Evolutionary conservation across 2,888 invertebrate species (phyloP), one percentile per base, ranked within the genome.

Genomic region (Hoplodrina ambigua): DNA sequence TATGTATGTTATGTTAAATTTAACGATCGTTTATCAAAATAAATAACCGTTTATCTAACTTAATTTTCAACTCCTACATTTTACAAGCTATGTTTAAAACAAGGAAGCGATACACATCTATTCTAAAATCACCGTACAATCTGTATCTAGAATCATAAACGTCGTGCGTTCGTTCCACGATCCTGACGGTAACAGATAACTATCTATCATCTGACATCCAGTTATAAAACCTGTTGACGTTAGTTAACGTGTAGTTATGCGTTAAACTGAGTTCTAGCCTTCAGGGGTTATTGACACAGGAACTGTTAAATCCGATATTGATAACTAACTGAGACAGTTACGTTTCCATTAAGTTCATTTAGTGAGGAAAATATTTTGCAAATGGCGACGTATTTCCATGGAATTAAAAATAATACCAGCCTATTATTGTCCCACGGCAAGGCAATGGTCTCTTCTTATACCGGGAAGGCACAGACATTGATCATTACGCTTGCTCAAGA

Each of bases 181-280:
- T 72, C 50, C 78, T 78, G 66, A 72, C 66, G 37, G 66, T 25
- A n/a, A 46, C 49, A 53, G 75, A 75, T 65, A 76, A 84, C 78
- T 70, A 81, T 84, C 79, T 84, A 55, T 75, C 61, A 78, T 78
- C 72, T 70, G 33, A 49, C 55, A 62, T 75, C 54, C 72, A 69
- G 80, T 82, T 80, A 74, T 46, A 80, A 82, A 79, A 79, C 85
- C 56, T 59, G 80, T 82, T 74, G 62, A 58, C 54, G 68, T 70
- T 33, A 65, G 69, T 59, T 63, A 57, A 50, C 55, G 13, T 70
- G 50, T 66, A 68, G 46, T 72, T 76, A 82, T 58, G 57, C 25
- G 46, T 68, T 74, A 33, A 67, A 56, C 53, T 68, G 13, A 52
- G 62, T n/a, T 54, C 60, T 61, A 69, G 46, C n/a, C 61, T 52